Evolutionary conservation across 2,888 invertebrate genomes (phyloP).

Genomic region (Pollenia labialis): DNA sequence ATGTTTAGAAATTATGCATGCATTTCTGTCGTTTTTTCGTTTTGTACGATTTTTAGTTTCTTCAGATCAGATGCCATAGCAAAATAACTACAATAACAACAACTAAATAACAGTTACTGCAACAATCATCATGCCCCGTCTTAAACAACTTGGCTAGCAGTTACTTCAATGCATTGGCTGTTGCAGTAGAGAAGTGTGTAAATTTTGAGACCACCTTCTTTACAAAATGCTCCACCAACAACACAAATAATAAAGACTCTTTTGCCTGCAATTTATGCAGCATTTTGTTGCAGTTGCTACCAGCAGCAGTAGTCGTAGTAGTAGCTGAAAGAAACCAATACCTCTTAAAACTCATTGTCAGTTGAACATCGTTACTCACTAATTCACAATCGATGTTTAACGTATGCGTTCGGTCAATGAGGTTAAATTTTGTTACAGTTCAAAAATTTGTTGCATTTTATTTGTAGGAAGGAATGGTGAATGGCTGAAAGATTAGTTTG

Average conservation of each 20-base stretch:
- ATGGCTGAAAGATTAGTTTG: slow-evolving; percentile 5
- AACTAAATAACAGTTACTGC: slow-evolving; percentile 48
- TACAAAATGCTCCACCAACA: slow-evolving; percentile 18
- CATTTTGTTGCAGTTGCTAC: slow-evolving; percentile 40
- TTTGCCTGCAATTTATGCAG: slow-evolving; percentile 48
- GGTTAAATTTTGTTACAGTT: slow-evolving; percentile 81
- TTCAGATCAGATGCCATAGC: slow-evolving; percentile 51
- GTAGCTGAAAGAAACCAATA: slow-evolving; percentile 17
- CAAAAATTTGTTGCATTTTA: slow-evolving; percentile 58
- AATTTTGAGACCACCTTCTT: slow-evolving; percentile 69
- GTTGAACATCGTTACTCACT: slow-evolving; percentile 78
- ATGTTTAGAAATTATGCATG: slow-evolving; percentile 83
- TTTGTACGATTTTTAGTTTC: slow-evolving; percentile 51
- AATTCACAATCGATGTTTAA: slow-evolving; percentile 84
- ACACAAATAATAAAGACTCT: slow-evolving; percentile 29
- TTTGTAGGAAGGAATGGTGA: not conserved
- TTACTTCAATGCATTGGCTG: slow-evolving; percentile 50
- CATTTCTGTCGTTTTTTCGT: slow-evolving; percentile 75
- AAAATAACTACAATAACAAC: slow-evolving; percentile 20
- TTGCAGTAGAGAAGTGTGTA: slow-evolving; percentile 37
- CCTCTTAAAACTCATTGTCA: slow-evolving; percentile 62
- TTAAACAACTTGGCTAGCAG: slow-evolving; percentile 45
- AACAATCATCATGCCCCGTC: slow-evolving; percentile 53
- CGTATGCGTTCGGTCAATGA: slow-evolving; percentile 84
- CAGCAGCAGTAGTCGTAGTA: not conserved